Base-by-base conservation (phyloP, 2,113 vertebrate genomes). In the Lipophrys pholis region DNA sequence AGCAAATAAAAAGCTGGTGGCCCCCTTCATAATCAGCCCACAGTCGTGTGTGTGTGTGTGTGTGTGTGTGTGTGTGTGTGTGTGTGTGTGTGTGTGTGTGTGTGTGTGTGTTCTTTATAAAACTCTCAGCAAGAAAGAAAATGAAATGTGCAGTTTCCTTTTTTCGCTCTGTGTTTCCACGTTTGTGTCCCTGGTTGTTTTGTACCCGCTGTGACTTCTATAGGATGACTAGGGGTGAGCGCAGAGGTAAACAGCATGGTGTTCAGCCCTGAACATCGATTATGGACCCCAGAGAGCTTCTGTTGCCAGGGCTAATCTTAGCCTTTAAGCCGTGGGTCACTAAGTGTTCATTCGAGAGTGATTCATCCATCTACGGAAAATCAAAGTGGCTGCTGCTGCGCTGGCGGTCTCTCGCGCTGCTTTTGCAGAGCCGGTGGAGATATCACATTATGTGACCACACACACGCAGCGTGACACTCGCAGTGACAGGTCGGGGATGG, bases 291-390 rank as follows among this genome's bases (percentile, higher is more conserved):
- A 43, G 72, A 79, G 71, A 69, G 39, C 43, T 36, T 38, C 5
- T 16, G 75, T 79, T 85, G 63, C 86, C 38, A 68, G 11, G 69
- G 64, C 63, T 55, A 79, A 78, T 83, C 74, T 76, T 60, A 75
- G 76, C 60, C 67, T 80, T 77, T 51, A 69, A 83, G 68, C 75
- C 65, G 65, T 17, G 51, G 75, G 77, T 87, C 80, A 80, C 73
- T 80, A 82, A 88, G 76, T 88, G 80, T 83, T 71, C 69, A 70
- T 70, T 52, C 30, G 8, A 57, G 54, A 80, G 75, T 76, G 85
- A 89, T 63, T 88, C 78, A 78, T 76, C 57, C 48, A 42, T 65
- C 65, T 36, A 1, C 74, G 75, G 73, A 80, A 82, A 84, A 84
- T 86, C 71, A 64, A 79, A 85, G 74, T 36, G 57, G 48, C 6